Conservation (phyloP, 2,888 invertebrate genomes). For the Aquatica leii region DNA sequence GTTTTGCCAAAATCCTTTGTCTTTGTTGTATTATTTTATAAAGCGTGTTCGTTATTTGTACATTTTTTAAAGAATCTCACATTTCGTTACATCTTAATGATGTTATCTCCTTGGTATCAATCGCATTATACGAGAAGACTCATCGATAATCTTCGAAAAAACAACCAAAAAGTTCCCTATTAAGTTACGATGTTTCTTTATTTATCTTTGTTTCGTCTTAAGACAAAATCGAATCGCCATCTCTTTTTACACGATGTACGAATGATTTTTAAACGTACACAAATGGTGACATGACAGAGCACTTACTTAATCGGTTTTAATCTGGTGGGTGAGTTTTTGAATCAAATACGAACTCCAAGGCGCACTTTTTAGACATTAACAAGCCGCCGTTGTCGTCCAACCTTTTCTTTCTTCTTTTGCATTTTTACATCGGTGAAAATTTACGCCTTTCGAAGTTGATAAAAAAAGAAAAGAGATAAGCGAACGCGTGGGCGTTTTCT, state of each 20-base stretch:
- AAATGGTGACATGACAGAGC: slow-evolving; percentile 41
- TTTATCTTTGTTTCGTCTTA: slow-evolving; percentile 14
- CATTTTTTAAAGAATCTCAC: too few species aligned
- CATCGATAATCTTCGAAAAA: slow-evolving; percentile 26
- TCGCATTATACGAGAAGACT: slow-evolving; percentile 36
- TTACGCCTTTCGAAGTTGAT: too few species aligned
- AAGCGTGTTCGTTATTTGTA: too few species aligned
- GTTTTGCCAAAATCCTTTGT: too few species aligned
- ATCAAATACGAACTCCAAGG: slow-evolving; percentile 17
- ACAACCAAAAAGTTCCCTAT: too few species aligned
- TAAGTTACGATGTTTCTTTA: slow-evolving; percentile 11
- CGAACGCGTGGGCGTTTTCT: slow-evolving; percentile 24
- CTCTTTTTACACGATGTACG: too few species aligned
- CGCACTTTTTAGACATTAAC: too few species aligned
- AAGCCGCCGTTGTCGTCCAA: too few species aligned
- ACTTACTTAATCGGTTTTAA: slow-evolving; percentile 42
- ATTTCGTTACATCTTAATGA: slow-evolving; percentile 29
- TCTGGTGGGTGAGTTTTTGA: slow-evolving; percentile 32
- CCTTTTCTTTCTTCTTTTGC: too few species aligned
- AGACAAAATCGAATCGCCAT: not conserved
- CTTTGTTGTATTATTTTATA: too few species aligned
- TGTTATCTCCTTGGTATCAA: slow-evolving; percentile 36
- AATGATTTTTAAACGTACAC: slow-evolving; percentile 31
- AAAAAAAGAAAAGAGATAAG: too few species aligned
- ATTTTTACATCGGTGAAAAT: too few species aligned